Evolutionary conservation across 1,140 invertebrate genomes (phyloP).

Genomic region (Temnothorax curvispinosus): DNA sequence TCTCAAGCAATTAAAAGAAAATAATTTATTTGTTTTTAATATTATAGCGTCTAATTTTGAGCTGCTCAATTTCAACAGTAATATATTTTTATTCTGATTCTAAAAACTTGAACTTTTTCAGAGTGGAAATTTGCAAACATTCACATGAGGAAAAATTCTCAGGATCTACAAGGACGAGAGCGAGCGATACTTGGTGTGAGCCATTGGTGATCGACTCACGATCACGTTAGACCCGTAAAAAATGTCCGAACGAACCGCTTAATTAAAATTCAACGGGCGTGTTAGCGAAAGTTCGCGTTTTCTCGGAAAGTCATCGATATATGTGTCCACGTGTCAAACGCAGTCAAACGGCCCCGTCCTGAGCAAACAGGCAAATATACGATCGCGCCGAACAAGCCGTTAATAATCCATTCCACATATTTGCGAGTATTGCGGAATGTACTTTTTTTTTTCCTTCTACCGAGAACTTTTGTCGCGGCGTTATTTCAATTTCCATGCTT

Average conservation of each 20-base stretch:
- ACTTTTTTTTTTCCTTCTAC: not conserved
- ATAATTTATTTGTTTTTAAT: not conserved
- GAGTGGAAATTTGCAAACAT: not conserved
- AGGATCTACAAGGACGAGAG: not conserved
- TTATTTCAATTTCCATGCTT: conserved; percentile 36
- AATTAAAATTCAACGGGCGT: conserved; percentile 45
- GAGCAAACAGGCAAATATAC: conserved; percentile 34
- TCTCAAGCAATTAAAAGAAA: not conserved
- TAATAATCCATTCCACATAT: conserved; percentile 47
- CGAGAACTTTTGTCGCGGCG: conserved; percentile 20
- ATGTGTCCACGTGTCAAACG: conserved; percentile 26
- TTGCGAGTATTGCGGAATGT: not conserved
- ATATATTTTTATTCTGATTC: conserved; percentile 18
- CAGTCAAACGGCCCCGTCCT: conserved; percentile 25
- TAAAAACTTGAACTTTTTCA: not conserved
- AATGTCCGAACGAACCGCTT: not conserved
- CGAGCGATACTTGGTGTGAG: too few relatives aligned
- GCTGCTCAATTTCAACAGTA: not conserved
- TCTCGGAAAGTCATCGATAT: conserved; percentile 20
- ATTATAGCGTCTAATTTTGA: not conserved
- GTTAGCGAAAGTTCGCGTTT: conserved; percentile 58
- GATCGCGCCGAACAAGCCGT: not conserved
- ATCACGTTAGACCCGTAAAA: not conserved
- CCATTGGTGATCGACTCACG: too few relatives aligned
- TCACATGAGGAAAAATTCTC: not conserved